Conservation (phyloP, 2,888 invertebrate genomes). For the Willowsia nigromaculata region DNA sequence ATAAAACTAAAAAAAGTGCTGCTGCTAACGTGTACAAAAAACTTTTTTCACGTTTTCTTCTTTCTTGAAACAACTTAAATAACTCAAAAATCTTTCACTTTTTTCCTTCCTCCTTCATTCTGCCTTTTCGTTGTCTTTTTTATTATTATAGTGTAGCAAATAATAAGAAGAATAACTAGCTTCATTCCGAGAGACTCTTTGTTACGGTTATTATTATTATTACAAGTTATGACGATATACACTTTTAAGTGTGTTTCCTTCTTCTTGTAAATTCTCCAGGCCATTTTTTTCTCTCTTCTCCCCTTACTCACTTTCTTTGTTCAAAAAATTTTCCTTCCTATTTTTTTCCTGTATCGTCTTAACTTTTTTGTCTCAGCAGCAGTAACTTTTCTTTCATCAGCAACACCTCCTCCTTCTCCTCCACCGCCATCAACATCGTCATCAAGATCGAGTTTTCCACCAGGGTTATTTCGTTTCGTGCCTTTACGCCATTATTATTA, state of each 20-base stretch:
- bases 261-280: no score
- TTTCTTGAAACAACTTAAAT: no score
- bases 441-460: not conserved
- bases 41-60: not conserved
- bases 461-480: conserved; percentile 26
- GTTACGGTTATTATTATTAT: no score
- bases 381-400: not conserved
- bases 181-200: no score
- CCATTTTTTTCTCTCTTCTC: not conserved
- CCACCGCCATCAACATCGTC: not conserved
- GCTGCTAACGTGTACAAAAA: not conserved
- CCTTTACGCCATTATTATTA: conserved; percentile 60
- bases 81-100: no score
- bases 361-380: not conserved
- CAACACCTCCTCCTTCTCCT: not conserved
- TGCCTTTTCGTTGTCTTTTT: not conserved
- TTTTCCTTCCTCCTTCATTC: not conserved
- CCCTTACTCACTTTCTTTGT: not conserved
- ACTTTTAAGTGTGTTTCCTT: no score
- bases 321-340: not conserved
- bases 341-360: not conserved
- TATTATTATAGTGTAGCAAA: not conserved
- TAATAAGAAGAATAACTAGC: no score
- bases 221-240: no score
- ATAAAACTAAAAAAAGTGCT: no score